A percentile compares a stretch with the other conserved stretches of the same genome.
Conservation (phyloP, 2,113 vertebrate species). For the Pelecanus crispus region DNA sequence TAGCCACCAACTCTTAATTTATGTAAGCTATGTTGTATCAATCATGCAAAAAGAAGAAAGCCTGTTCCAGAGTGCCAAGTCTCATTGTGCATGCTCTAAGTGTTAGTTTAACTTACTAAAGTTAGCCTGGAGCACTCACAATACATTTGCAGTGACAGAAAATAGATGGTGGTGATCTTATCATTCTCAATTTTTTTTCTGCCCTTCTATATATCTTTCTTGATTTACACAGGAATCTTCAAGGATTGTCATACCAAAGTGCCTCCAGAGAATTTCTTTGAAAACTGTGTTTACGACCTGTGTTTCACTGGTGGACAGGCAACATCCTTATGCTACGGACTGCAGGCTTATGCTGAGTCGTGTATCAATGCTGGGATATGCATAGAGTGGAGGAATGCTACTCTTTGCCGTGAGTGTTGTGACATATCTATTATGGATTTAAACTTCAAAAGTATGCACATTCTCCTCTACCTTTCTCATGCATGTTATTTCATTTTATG, state of each 20-base stretch:
- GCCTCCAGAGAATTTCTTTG: conserved; percentile 73
- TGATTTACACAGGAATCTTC: conserved; percentile 77
- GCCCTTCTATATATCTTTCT: background rate
- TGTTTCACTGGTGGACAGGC: conserved; percentile 77
- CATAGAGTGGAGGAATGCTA: conserved; percentile 80
- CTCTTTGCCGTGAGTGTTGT: conserved; percentile 84
- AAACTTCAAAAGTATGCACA: background rate
- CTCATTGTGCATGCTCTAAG: background rate
- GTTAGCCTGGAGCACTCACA: background rate
- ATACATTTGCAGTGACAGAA: background rate
- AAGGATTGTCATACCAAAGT: conserved; percentile 77
- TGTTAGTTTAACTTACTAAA: background rate
- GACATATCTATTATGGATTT: background rate
- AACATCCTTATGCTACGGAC: conserved; percentile 80
- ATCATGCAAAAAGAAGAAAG: background rate
- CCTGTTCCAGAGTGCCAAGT: background rate
- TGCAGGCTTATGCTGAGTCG: conserved; percentile 83
- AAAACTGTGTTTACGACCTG: conserved; percentile 83
- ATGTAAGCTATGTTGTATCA: background rate
- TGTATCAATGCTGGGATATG: conserved; percentile 76
- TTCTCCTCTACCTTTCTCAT: background rate
- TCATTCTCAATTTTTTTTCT: background rate
- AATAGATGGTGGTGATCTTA: background rate
- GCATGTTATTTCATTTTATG: background rate
- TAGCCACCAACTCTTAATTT: background rate